Evolutionary conservation across 1,140 invertebrate species (phyloP).

Genomic region (Asbolus verrucosus): DNA sequence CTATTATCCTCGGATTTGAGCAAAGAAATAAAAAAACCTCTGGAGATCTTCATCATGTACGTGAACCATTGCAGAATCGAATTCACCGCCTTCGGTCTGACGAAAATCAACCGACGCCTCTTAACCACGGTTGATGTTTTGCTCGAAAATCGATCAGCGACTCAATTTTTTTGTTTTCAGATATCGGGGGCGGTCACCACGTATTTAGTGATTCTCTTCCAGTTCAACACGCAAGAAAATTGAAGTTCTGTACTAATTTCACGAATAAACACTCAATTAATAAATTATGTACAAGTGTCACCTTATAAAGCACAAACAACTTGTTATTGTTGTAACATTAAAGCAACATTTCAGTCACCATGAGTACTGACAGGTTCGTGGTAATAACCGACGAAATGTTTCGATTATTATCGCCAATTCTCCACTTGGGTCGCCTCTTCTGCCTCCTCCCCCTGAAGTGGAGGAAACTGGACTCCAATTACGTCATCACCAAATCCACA

Average conservation of each 20-base stretch:
- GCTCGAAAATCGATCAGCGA: too few relatives aligned
- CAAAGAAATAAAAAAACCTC: constrained; percentile 9
- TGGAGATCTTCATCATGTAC: background rate
- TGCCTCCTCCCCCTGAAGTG: background rate
- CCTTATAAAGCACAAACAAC: too few relatives aligned
- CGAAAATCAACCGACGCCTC: constrained; percentile 3
- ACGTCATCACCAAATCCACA: background rate
- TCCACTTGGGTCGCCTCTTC: background rate
- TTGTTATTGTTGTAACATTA: too few relatives aligned
- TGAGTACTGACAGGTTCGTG: background rate
- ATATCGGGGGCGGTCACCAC: constrained; percentile 11
- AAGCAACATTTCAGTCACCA: too few relatives aligned
- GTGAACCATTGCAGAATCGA: constrained; percentile 1
- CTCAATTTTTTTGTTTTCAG: background rate
- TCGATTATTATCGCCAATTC: background rate
- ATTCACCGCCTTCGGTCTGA: constrained; percentile 2
- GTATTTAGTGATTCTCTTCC: constrained; percentile 27
- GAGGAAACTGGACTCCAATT: background rate
- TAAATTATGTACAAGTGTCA: too few relatives aligned
- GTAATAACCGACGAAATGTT: background rate
- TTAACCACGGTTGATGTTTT: background rate
- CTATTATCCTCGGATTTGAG: background rate
- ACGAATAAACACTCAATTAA: too few relatives aligned
- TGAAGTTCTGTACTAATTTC: too few relatives aligned
- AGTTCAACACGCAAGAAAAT: too few relatives aligned